Conservation (phyloP, 2,113 vertebrate genomes). For the Lagopus muta region DNA sequence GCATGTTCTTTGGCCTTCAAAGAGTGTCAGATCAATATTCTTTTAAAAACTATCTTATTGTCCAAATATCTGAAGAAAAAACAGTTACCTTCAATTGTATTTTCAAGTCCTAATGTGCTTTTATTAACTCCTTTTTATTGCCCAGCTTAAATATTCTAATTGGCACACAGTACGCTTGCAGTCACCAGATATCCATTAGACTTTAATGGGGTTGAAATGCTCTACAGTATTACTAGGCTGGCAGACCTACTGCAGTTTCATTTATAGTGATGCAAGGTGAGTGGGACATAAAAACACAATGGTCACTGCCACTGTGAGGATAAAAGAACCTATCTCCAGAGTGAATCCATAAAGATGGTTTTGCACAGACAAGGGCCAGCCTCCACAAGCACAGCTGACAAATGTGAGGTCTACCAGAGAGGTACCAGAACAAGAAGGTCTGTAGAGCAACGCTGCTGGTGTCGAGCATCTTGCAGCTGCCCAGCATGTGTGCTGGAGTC, state of each 20-base stretch:
- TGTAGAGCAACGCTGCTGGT: not conserved
- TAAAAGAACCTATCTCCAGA: not conserved
- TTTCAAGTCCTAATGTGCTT: constrained; percentile 55
- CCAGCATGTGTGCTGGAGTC: not conserved
- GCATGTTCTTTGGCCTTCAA: not conserved
- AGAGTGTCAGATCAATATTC: not conserved
- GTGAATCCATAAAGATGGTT: not conserved
- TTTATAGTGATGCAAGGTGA: not conserved
- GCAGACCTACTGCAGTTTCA: constrained; percentile 38
- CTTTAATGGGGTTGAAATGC: constrained; percentile 47
- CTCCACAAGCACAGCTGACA: not conserved
- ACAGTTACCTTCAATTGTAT: constrained; percentile 34
- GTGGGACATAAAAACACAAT: not conserved
- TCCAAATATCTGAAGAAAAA: constrained; percentile 10
- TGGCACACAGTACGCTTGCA: constrained; percentile 23
- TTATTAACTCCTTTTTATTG: constrained; percentile 69
- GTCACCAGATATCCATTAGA: constrained; percentile 41
- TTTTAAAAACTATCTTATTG: not conserved
- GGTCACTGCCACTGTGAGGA: not conserved
- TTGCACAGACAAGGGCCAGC: not conserved
- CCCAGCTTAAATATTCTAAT: constrained; percentile 66
- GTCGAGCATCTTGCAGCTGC: not conserved
- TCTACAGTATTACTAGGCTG: not conserved
- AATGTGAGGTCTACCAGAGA: not conserved
- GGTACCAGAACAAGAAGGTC: not conserved